Conservation (phyloP, 2,888 invertebrate species). For the Melieria picta region DNA sequence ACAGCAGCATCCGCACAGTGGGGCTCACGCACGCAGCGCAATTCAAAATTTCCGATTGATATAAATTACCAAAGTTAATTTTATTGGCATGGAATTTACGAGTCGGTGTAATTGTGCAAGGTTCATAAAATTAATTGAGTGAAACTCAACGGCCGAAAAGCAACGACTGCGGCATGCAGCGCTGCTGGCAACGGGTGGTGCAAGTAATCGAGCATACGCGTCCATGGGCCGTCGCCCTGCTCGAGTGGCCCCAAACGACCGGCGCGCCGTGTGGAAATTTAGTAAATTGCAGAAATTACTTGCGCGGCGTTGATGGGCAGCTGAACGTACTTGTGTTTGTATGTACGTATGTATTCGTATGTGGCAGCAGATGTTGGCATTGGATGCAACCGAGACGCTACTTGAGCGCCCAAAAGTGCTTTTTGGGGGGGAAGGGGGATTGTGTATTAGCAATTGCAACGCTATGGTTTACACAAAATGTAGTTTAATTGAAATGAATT, state of each 20-base stretch:
- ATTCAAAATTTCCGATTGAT: constrained; percentile 17
- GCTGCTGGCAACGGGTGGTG: background rate
- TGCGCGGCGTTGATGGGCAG: no score
- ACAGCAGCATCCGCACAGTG: constrained; percentile 37
- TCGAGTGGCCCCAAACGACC: constrained; percentile 14
- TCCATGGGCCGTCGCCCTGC: constrained; percentile 31
- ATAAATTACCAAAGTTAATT: constrained; percentile 15
- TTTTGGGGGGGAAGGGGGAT: no score
- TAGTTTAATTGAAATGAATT: no score
- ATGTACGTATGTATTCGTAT: no score
- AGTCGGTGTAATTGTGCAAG: constrained; percentile 1
- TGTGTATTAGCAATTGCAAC: no score
- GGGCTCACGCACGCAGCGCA: background rate
- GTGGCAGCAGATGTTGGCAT: no score
- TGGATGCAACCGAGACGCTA: no score
- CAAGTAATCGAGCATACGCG: constrained; percentile 37
- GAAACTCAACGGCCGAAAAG: background rate
- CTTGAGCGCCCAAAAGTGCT: no score
- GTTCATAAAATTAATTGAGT: constrained; percentile 15
- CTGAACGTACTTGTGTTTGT: no score
- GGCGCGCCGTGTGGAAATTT: no score
- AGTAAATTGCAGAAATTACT: no score
- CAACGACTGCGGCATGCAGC: background rate
- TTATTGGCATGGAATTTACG: constrained; percentile 1
- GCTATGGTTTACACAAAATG: no score